Percentiles rank a stretch among this genome's conserved stretches.
Evolutionary conservation across 2,888 invertebrate species (phyloP).

Genomic region (Hoplodrina ambigua): DNA sequence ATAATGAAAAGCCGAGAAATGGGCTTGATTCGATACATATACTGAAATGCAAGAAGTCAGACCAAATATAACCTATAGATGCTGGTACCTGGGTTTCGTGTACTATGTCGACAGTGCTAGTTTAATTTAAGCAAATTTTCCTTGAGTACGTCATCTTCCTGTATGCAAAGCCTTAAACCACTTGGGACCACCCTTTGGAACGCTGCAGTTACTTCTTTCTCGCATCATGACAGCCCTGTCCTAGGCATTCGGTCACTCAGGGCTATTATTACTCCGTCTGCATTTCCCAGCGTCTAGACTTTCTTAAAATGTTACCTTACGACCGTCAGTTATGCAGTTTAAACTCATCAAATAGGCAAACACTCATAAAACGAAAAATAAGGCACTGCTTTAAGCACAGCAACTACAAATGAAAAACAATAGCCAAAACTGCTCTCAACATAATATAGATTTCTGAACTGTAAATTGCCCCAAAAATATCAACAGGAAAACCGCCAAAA

Average conservation of each 20-base stretch:
- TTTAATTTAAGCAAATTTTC: too few relatives aligned
- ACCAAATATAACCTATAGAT: too few relatives aligned
- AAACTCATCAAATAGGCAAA: constrained; percentile 36
- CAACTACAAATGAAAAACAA: neutral
- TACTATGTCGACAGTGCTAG: too few relatives aligned
- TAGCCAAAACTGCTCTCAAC: neutral
- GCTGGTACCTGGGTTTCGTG: too few relatives aligned
- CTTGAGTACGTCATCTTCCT: too few relatives aligned
- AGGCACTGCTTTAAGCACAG: neutral
- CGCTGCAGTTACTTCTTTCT: neutral
- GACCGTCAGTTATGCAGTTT: constrained; percentile 41
- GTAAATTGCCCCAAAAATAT: neutral
- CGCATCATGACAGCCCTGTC: constrained; percentile 40
- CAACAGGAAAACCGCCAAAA: constrained; percentile 19
- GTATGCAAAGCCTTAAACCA: neutral
- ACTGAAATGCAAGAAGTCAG: too few relatives aligned
- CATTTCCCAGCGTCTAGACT: constrained; percentile 61
- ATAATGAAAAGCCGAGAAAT: too few relatives aligned
- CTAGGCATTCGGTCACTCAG: constrained; percentile 52
- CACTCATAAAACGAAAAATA: constrained; percentile 14
- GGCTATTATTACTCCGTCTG: constrained; percentile 54
- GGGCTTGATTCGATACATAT: too few relatives aligned
- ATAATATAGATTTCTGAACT: neutral
- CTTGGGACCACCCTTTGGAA: neutral
- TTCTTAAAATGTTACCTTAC: constrained; percentile 60